Evolutionary conservation across 2,797 vertebrate species (phyloP).

Genomic region (Scomberomorus guttatus): DNA sequence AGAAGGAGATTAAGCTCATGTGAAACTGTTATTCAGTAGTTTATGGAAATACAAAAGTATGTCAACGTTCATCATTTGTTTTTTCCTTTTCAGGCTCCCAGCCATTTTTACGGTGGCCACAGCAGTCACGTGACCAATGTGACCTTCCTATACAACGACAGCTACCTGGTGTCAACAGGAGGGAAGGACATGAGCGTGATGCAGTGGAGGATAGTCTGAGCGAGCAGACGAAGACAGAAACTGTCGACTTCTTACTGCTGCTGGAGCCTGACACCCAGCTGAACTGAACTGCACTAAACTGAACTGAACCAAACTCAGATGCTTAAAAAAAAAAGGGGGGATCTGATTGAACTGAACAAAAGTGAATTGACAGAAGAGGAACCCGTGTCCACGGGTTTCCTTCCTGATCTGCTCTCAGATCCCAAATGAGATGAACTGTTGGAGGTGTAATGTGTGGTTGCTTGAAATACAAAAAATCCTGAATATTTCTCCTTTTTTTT

Average conservation of each 20-base stretch:
- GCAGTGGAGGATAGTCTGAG: constrained; percentile 96
- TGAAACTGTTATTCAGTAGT: not conserved
- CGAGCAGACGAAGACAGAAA: constrained; percentile 12
- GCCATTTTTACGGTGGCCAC: constrained; percentile 93
- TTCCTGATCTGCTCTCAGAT: constrained; percentile 53
- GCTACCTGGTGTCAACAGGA: constrained; percentile 95
- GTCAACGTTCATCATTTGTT: not conserved
- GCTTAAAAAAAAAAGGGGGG: constrained; percentile 34
- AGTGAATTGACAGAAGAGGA: constrained; percentile 56
- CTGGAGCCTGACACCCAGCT: constrained; percentile 23
- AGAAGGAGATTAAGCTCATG: not conserved
- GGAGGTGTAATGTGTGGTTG: constrained; percentile 36
- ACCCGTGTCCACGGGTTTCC: constrained; percentile 22
- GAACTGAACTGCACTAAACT: constrained; percentile 62
- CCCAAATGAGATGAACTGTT: constrained; percentile 45
- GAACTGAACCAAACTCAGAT: constrained; percentile 66
- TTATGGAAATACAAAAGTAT: not conserved
- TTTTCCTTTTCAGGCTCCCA: constrained; percentile 89
- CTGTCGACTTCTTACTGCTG: constrained; percentile 33
- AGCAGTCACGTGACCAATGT: constrained; percentile 99
- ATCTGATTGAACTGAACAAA: constrained; percentile 55
- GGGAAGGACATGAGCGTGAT: constrained; percentile 99
- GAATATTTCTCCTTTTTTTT: constrained; percentile 47
- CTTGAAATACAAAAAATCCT: constrained; percentile 56
- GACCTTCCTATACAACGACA: constrained; percentile 93